A percentile compares a stretch with the other conserved stretches of the same genome.
Evolutionary conservation across 2,797 vertebrate species (phyloP).

Genomic region (Cirrhinus mrigala): DNA sequence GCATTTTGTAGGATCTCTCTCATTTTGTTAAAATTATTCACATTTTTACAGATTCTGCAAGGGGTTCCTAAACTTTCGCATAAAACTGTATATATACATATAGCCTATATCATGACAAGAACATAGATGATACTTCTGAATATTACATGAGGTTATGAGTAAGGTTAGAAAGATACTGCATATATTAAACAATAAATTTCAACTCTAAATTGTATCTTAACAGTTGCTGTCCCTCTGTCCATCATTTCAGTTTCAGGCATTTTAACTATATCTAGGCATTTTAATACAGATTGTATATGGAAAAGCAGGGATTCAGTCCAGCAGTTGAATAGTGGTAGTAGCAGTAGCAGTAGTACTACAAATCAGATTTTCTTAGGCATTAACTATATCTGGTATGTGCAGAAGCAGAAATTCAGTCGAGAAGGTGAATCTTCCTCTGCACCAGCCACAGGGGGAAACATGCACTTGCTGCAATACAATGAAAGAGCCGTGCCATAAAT

Average conservation of each 20-base stretch:
- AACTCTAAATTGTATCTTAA: not conserved
- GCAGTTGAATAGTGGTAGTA: not conserved
- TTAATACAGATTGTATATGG: not conserved
- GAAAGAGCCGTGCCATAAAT: constrained; percentile 47
- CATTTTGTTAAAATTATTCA: too few relatives aligned
- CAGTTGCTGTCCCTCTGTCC: not conserved
- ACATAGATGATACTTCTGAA: not conserved
- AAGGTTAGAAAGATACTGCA: not conserved
- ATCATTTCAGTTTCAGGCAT: not conserved
- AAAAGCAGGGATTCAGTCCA: not conserved
- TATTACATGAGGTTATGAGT: not conserved
- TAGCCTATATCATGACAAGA: not conserved
- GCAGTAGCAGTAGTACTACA: not conserved
- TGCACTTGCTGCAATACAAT: constrained; percentile 51
- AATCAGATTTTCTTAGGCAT: too few relatives aligned
- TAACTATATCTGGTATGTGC: not conserved
- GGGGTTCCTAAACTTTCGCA: too few relatives aligned
- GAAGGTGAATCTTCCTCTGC: constrained; percentile 33
- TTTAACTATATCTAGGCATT: not conserved
- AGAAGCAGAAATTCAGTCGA: constrained; percentile 13
- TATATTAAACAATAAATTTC: not conserved
- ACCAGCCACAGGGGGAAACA: constrained; percentile 40
- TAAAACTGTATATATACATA: too few relatives aligned
- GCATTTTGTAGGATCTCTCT: too few relatives aligned
- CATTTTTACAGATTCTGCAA: too few relatives aligned